These are phyloP conservation scores for Plecturocebus donacophilus DNA, from an alignment of 2,113 vertebrate genomes.

Conservation along the genomic window DNA sequence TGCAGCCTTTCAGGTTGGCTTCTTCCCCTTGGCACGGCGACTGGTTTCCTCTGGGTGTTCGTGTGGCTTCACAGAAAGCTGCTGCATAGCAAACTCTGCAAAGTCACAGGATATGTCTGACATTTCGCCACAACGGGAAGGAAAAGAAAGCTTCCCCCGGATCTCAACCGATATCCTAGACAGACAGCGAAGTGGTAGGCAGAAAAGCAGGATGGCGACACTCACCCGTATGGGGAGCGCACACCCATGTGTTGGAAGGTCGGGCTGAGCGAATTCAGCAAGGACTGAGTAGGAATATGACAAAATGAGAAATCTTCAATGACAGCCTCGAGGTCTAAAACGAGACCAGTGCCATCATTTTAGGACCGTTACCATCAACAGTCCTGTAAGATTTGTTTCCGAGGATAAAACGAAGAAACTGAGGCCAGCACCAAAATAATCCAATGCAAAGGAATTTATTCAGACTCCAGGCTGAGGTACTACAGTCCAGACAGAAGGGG, in stretches of 20 bases:
- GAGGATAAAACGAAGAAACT: too few relatives aligned
- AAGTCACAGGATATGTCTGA: neutral
- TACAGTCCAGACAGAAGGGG: too few relatives aligned
- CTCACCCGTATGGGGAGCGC: neutral
- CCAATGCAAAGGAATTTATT: too few relatives aligned
- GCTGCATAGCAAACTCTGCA: neutral
- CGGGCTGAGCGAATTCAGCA: neutral
- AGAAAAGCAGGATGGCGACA: neutral
- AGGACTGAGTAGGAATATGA: neutral
- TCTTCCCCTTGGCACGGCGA: neutral
- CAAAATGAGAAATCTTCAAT: neutral
- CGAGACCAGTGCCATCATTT: neutral
- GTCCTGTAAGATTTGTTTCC: too few relatives aligned
- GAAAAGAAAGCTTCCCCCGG: neutral
- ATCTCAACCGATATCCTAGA: neutral
- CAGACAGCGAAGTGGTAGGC: neutral
- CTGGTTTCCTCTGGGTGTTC: neutral
- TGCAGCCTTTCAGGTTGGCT: fast-evolving
- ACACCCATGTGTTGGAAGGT: neutral
- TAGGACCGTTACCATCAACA: neutral
- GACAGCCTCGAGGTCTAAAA: neutral
- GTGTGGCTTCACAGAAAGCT: neutral
- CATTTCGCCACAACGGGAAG: neutral
- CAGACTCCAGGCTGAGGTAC: too few relatives aligned
- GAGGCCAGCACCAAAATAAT: too few relatives aligned